These are phyloP conservation scores for Neodon shergylaensis DNA, from an alignment of 2,113 vertebrate genomes.

Conservation along the genomic window DNA sequence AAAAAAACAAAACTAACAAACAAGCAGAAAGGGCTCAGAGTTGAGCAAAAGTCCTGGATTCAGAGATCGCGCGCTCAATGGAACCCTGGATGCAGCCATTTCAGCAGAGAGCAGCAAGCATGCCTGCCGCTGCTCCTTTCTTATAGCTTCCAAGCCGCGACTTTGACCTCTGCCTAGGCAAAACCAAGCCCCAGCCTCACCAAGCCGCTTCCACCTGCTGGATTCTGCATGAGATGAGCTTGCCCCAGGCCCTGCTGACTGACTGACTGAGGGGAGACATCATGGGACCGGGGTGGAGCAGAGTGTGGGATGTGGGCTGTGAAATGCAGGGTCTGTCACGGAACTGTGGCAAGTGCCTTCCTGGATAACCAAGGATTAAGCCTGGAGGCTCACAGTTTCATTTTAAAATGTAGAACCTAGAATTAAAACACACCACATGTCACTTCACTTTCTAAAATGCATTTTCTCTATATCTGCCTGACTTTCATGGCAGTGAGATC, in stretches of 20 bases:
- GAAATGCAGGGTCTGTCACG: not conserved
- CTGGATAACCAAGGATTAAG: not conserved
- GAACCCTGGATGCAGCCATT: not conserved
- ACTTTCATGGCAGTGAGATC: constrained; percentile 54
- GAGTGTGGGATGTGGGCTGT: fast-evolving
- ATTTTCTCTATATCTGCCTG: not conserved
- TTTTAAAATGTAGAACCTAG: constrained; percentile 32
- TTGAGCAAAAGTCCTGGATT: not conserved
- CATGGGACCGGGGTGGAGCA: not conserved
- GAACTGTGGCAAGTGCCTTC: not conserved
- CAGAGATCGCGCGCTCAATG: not conserved
- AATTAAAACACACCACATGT: constrained; percentile 56
- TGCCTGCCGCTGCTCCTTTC: not conserved
- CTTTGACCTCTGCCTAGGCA: not conserved
- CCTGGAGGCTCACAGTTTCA: not conserved
- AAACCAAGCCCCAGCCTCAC: not conserved
- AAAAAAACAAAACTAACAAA: not conserved
- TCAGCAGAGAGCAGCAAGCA: not conserved
- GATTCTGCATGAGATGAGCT: not conserved
- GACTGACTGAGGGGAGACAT: not conserved
- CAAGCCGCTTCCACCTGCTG: not conserved
- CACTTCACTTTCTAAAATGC: constrained; percentile 27
- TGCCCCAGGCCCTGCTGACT: too few relatives aligned
- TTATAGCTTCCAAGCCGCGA: not conserved
- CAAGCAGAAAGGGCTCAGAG: not conserved